Conservation (phyloP, 1,140 invertebrate genomes). For the Pachypsylla venusta region DNA sequence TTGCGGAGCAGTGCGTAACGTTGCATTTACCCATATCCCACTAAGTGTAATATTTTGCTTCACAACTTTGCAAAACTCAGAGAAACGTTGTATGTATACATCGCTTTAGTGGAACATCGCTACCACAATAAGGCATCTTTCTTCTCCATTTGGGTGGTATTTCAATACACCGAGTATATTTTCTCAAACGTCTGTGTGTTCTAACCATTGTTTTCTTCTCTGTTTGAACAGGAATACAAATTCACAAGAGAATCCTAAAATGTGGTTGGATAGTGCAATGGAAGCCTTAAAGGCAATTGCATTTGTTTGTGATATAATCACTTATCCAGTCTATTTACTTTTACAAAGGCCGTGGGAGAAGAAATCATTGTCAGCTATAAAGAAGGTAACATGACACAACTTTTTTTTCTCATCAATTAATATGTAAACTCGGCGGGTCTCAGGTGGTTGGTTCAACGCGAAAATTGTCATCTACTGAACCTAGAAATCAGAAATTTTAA, state of each 20-base stretch:
- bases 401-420: constrained; percentile 4
- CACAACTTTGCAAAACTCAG: too few relatives aligned
- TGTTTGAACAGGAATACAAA: constrained; percentile 15
- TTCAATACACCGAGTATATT: too few relatives aligned
- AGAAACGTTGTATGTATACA: too few relatives aligned
- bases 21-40: too few relatives aligned
- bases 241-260: constrained; percentile 30
- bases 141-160: constrained; percentile 29
- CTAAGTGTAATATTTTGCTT: too few relatives aligned
- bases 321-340: constrained; percentile 75
- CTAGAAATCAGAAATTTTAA: too few relatives aligned
- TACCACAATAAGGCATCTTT: too few relatives aligned
- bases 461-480: too few relatives aligned
- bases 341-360: constrained; percentile 77
- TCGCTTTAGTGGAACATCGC: too few relatives aligned
- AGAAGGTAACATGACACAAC: constrained; percentile 43
- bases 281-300: constrained; percentile 57
- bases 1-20: too few relatives aligned
- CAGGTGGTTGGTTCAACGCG: too few relatives aligned
- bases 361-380: constrained; percentile 49
- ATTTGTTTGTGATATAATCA: constrained; percentile 75
- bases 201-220: constrained; percentile 24
- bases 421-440: constrained; percentile 20
- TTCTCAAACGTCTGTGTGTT: too few relatives aligned
- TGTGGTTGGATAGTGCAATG: constrained; percentile 58